phyloP scores from a whole-genome alignment of 2,113 vertebrate genomes.

The Anolis carolinensis region DNA sequence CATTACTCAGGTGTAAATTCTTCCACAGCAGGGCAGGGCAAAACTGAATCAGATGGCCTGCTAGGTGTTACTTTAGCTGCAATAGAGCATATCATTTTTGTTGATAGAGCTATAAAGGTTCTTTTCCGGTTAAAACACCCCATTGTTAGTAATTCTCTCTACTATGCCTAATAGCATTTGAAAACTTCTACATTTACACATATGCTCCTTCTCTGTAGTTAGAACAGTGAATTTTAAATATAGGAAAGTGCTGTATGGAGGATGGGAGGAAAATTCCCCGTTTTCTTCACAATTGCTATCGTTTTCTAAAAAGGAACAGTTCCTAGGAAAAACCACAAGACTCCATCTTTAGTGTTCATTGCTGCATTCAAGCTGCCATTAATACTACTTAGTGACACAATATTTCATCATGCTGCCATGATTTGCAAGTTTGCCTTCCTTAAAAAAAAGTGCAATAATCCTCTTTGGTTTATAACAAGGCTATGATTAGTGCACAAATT shows the following conservation, averaged over 20 bases:
- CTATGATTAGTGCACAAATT: slow-evolving; percentile 35
- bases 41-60: background rate
- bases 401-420: slow-evolving; percentile 26
- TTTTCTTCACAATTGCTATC: slow-evolving; percentile 23
- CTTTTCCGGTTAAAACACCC: slow-evolving; percentile 34
- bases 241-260: background rate
- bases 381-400: slow-evolving; percentile 39
- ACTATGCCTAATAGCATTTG: background rate
- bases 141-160: slow-evolving; percentile 38
- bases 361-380: background rate
- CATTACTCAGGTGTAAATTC: too few species aligned
- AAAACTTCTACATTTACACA: background rate
- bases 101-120: slow-evolving; percentile 45
- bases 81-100: background rate
- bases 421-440: slow-evolving; percentile 54
- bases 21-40: background rate
- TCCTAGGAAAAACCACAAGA: slow-evolving; percentile 2
- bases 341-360: slow-evolving; percentile 19
- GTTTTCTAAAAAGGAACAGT: background rate
- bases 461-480: slow-evolving; percentile 46
- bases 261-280: background rate
- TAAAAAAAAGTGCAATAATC: slow-evolving; percentile 46
- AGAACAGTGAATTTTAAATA: slow-evolving; percentile 5
- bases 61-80: background rate
- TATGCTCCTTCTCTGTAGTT: background rate